Percentiles rank a stretch among this genome's conserved stretches.
phyloP scores from a whole-genome alignment of 2,113 vertebrate species.

The Ptilorrhoa leucosticta region DNA sequence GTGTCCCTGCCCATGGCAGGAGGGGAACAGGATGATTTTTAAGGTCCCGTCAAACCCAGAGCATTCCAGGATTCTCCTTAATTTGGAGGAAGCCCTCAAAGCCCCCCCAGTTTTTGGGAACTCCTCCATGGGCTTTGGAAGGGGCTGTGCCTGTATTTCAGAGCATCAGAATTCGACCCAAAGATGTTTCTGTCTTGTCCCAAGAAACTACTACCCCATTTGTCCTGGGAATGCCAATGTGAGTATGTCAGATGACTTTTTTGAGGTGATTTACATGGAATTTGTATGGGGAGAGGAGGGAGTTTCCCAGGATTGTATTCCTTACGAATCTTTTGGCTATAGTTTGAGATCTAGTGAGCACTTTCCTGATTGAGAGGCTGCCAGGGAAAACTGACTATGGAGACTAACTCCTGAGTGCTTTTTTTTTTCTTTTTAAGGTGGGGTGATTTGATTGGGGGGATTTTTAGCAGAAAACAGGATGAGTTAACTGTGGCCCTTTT shows the following conservation, averaged over 20 bases:
- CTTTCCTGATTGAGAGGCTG: conserved; percentile 31
- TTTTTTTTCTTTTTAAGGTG: not conserved
- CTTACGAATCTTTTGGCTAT: not conserved
- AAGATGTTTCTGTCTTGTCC: not conserved
- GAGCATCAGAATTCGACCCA: not conserved
- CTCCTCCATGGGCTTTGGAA: not conserved
- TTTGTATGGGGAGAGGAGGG: not conserved
- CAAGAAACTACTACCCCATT: accelerated
- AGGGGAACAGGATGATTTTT: not conserved
- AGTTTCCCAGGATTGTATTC: conserved; percentile 17
- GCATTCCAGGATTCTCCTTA: not conserved
- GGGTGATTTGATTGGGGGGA: not conserved
- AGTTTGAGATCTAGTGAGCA: not conserved
- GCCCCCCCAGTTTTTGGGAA: not conserved
- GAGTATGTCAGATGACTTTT: not conserved
- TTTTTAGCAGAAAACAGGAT: not conserved
- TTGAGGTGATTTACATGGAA: not conserved
- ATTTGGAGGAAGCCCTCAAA: not conserved
- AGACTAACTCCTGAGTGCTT: not conserved
- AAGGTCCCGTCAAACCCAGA: not conserved
- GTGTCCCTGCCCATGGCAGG: not conserved
- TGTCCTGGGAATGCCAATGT: not conserved
- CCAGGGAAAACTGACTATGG: not conserved
- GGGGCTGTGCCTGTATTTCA: not conserved
- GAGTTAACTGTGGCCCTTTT: not conserved